Evolutionary conservation across 2,888 invertebrate genomes (phyloP), one percentile per base, ranked within the genome.

Genomic region (Ectemnius cavifrons): DNA sequence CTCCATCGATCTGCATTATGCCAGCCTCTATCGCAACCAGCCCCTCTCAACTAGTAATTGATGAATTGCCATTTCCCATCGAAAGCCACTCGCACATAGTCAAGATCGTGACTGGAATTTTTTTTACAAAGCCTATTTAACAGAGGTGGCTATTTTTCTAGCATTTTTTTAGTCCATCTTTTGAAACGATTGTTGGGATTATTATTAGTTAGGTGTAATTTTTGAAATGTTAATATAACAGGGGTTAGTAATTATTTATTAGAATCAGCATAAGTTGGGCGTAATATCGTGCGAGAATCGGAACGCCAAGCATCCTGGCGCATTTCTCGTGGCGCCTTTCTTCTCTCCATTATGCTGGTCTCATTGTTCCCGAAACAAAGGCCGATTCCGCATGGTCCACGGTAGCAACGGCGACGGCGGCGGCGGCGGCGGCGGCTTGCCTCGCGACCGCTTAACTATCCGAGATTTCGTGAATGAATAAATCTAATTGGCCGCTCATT

Each of bases 281-380:
- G 63, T 14, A 23, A 11, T 65, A 67, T 69, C 66, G 63, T 52
- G 16, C 57, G 56, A 45, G 66, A 37, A 67, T 81, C 72, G 45
- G 59, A 47, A n/a, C 61, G 20, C 37, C 62, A 47, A 67, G 67
- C 60, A 77, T 68, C 63, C 75, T 46, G 72, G 62, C 23, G 61
- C 63, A 59, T 67, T 75, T 37, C 70, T 70, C n/a, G 23, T 49
- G 66, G 52, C 67, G 67, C 47, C 64, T 72, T 72, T 74, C 71
- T 67, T 71, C 67, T 37, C 37, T 63, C 73, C 66, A 77, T 82
- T 82, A 80, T 71, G 46, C 49, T 28, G 68, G 71, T 64, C 49
- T 76, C 80, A 80, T 82, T 82, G 80, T 82, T 75, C 74, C 46
- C 11, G 63, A 73, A 80, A 82, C 83, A 82, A 82, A 82, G 74